These are phyloP conservation scores for Calyptommatus sinebrachiatus DNA, from an alignment of 2,113 vertebrate species.

Conservation along the genomic window DNA sequence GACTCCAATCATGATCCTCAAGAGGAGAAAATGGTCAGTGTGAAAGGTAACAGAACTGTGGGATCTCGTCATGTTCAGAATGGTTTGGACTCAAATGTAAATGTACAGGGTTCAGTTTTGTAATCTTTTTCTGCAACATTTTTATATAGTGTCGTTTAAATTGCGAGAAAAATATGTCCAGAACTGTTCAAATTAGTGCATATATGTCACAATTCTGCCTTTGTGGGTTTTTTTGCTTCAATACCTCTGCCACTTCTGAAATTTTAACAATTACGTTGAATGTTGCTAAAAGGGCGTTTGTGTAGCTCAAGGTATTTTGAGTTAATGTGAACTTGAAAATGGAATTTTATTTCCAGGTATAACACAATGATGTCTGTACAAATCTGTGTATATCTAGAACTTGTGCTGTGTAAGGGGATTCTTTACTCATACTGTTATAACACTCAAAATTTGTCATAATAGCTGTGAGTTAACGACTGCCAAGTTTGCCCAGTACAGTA, in stretches of 20 bases:
- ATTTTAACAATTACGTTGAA: constrained; percentile 85
- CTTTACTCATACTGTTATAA: constrained; percentile 74
- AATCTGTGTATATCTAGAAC: constrained; percentile 81
- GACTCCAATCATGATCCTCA: constrained; percentile 97
- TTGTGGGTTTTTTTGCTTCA: constrained; percentile 78
- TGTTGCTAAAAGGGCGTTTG: constrained; percentile 82
- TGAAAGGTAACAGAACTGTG: constrained; percentile 96
- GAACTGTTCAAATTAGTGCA: constrained; percentile 74
- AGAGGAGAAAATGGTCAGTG: constrained; percentile 89
- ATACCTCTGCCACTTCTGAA: constrained; percentile 86
- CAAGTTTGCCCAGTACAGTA: constrained; percentile 83
- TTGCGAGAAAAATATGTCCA: constrained; percentile 80
- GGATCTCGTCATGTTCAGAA: constrained; percentile 94
- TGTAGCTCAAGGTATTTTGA: constrained; percentile 90
- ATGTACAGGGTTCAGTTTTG: constrained; percentile 83
- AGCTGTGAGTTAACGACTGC: constrained; percentile 84
- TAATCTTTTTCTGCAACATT: constrained; percentile 76
- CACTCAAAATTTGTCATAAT: constrained; percentile 75
- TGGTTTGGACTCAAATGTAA: constrained; percentile 91
- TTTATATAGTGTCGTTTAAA: constrained; percentile 85
- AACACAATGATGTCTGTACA: constrained; percentile 80
- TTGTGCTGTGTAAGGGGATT: constrained; percentile 81
- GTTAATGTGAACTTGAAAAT: constrained; percentile 86
- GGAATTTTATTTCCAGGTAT: constrained; percentile 76
- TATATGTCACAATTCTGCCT: constrained; percentile 80